Percentiles rank a stretch among this genome's conserved stretches.
Evolutionary conservation across 2,888 invertebrate genomes (phyloP).

Genomic region (Limnephilus auricula): DNA sequence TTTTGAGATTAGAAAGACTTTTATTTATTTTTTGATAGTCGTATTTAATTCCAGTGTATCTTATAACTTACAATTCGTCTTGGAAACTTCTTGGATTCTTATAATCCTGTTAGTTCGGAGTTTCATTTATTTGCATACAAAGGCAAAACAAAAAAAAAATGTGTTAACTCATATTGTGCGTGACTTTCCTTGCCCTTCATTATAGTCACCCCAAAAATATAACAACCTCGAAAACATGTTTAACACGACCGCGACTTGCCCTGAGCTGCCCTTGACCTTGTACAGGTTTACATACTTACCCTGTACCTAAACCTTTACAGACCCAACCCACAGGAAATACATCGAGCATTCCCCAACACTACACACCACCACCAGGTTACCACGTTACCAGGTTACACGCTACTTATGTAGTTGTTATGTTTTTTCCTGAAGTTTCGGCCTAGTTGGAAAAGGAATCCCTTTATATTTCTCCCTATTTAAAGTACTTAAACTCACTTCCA

Average conservation of each 20-base stretch:
- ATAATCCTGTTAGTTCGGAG: not conserved
- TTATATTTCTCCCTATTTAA: not conserved
- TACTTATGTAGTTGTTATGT: not conserved
- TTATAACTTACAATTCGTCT: not conserved
- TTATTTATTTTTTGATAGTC: not conserved
- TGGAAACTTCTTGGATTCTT: not conserved
- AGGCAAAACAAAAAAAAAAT: not conserved
- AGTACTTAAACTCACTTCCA: not conserved
- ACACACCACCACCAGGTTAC: not conserved
- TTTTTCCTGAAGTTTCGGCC: not conserved
- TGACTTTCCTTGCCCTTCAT: not conserved
- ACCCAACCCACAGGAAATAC: not conserved
- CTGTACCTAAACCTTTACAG: not conserved
- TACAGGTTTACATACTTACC: not conserved
- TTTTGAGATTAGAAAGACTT: not conserved
- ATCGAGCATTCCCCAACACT: not conserved
- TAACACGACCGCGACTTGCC: not conserved
- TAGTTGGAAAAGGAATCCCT: not conserved
- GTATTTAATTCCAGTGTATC: not conserved
- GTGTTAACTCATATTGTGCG: not conserved
- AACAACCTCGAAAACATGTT: not conserved
- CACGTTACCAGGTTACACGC: not conserved
- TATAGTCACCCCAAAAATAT: not conserved
- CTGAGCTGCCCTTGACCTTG: not conserved
- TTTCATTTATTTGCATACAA: not conserved